Percentiles rank a stretch among this genome's conserved stretches.
Conservation (phyloP, 2,888 invertebrate genomes). For the Pheosia gnoma region DNA sequence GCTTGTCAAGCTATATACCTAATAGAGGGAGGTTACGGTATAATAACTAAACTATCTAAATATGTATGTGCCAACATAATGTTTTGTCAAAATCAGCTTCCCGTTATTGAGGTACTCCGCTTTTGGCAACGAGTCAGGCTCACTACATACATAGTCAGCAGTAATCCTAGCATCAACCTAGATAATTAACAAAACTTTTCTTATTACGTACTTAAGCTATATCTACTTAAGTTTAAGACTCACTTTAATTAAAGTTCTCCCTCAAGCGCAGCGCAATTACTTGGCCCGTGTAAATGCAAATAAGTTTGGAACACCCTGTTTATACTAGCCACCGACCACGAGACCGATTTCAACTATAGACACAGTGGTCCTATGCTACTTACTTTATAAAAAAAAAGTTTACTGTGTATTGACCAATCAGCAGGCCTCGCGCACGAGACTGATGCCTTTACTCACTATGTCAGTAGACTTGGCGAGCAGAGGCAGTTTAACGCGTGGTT, state of each 20-base stretch:
- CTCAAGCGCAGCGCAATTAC: constrained; percentile 81
- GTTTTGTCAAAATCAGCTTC: constrained; percentile 25
- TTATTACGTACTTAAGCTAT: constrained; percentile 71
- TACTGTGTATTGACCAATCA: too few relatives aligned
- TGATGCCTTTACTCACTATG: too few relatives aligned
- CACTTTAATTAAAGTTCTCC: constrained; percentile 82
- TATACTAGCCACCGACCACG: constrained; percentile 59
- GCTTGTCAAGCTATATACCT: too few relatives aligned
- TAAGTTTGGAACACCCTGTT: constrained; percentile 75
- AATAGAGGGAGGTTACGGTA: too few relatives aligned
- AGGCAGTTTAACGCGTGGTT: too few relatives aligned
- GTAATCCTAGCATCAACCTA: constrained; percentile 47
- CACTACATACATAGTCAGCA: constrained; percentile 21
- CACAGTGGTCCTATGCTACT: constrained; percentile 11
- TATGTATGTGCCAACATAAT: constrained; percentile 3
- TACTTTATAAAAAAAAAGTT: too few relatives aligned
- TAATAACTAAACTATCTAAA: not conserved
- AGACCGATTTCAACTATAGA: constrained; percentile 44
- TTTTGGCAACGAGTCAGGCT: constrained; percentile 39
- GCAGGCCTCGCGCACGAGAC: too few relatives aligned
- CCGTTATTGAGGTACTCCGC: constrained; percentile 31
- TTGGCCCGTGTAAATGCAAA: constrained; percentile 82
- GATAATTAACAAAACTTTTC: constrained; percentile 72
- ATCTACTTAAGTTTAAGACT: constrained; percentile 73
- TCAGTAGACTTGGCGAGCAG: too few relatives aligned